Evolutionary conservation across 2,797 vertebrate species (phyloP), one percentile per base, ranked within the genome.

Genomic region (Hypotaenidia philippensis): DNA sequence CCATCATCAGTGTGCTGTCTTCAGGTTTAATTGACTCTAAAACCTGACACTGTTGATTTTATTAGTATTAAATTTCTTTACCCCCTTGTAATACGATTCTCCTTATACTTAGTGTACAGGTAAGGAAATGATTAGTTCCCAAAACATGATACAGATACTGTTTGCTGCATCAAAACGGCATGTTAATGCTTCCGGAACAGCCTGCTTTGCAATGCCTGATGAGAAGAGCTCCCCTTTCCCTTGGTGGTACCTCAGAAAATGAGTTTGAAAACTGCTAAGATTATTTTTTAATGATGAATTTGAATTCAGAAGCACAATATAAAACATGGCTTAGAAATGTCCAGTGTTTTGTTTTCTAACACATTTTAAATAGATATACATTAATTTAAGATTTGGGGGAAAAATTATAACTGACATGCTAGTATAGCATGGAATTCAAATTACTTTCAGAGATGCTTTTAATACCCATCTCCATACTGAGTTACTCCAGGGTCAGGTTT

Each of bases 61-160:
- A 57, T 52, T 78, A n/a, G 31, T 45, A 16, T 45, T 75, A 41
- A 64, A 80, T 64, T 56, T n/a, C 5, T 29, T 74, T 70, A 31
- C 17, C 3, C 5, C 78, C 83, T 75, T 91, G 45, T 29, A 61
- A 31, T 36, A 40, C 4, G 1, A 2, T 65, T 78, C 10, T 47
- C 31, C 53, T 65, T 63, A 11, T 81, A 68, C 70, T 70, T 87
- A n/a, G 15, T 74, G 15, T 74, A 74, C 7, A 49, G 12, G 22
- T 70, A 69, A 79, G 45, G 55, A 84, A 87, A 69, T 75, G 0
- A 36, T 70, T 63, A 82, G 9, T 49, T 55, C 11, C 18, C 1
- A 2, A 59, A 80, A 47, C 0, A 0, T 49, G 32, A 36, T 40
- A 18, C 3, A 32, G 29, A 50, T 70, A 38, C 13, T 3, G 1